Base-by-base conservation (phyloP, 2,888 invertebrate species). In the Microctonus brassicae region DNA sequence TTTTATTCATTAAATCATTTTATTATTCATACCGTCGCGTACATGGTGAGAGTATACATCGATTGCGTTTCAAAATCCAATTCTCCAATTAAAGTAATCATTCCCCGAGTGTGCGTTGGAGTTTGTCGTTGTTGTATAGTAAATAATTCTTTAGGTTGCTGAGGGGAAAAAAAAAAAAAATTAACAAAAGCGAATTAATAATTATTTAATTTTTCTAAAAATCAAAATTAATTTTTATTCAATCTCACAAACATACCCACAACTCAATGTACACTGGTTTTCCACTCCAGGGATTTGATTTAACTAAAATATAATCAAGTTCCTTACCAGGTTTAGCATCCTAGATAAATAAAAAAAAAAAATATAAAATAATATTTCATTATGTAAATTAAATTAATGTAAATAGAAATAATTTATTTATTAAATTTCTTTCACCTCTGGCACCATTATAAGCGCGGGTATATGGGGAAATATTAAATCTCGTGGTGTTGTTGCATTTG, bases 61-160 rank as follows among this genome's bases (percentile, higher is more conserved):
- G 95, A 95, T 87, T 94, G 94, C 65, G 92, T 94, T 86, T 97
- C 97, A 83, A 96, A 97, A 88, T 97, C 97, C 81, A 97, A 88
- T 76, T 93, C 92, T 65, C 94, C 94, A 69, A 93, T 90, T 55
- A 96, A 89, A 80, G 94, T 92, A 81, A 96, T 92, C 3, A 94
- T 93, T 57, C 95, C 95, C 84, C 95, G 93, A 11, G 94, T 94
- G 81, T 94, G 93, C 80, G 93, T 93, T 2, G 93, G 90, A 10
- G 93, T 93, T 75, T 94, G 91, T 78, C 92, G 91, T 84, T 95
- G 95, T 76, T 94, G 91, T 80, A 95, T 93, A 72, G 94, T 94
- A 84, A 95, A 95, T 73, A 94, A 90, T 79, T 87, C 86, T 75
- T 86, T 87, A 0, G 87, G 87, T 87, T 87, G 87, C 87, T 87